Evolutionary conservation across 37 sponge, comb jelly and placozoan genomes (phyloP), one percentile per base, ranked within the genome.

Genomic region (Mnemiopsis leidyi): DNA sequence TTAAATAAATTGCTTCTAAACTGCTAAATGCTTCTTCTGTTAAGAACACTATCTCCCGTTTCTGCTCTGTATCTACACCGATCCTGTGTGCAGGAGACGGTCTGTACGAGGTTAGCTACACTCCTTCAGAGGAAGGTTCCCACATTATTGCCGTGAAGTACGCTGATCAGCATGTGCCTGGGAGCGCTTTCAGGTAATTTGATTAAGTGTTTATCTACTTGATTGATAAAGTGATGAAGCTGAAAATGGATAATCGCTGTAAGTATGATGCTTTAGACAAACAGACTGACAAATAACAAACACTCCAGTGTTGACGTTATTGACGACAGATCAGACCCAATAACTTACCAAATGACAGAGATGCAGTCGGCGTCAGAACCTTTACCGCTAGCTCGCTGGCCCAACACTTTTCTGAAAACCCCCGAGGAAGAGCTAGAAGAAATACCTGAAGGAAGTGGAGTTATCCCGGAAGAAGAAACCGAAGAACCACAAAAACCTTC

Each of bases 111-210:
- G 90, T 85, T 7, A 85, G 29, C 25, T 85, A 85, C 48, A 39
- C 48, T 0, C 90, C 90, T n/a, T n/a, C 90, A 20, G 90, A 85
- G 61, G 90, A 85, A 26, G 90, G 90, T 36, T 37, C 90, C 26
- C 90, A 85, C 24, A 33, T 85, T 9, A 33, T 85, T 16, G 90
- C 90, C 3, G 90, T 85, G 0, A 85, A 85, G 61, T 85, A 32
- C 90, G 90, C 61, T 85, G 90, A 85, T n/a, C 40, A 38, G 3
- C 90, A 85, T 33, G 90, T 85, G 0, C 90, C 90, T 29, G 90
- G 90, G 29, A 85, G 90, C n/a, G 90, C 90, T 20, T 85, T 85
- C 61, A 38, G 90, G 90, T 85, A 82, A 71, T n/a, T n/a, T n/a
- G n/a, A n/a, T n/a, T n/a, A n/a, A n/a, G n/a, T n/a, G n/a, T n/a